Conservation (phyloP, 37 sponge, comb jelly and placozoan species). For the Chondrilla cf. caribensis region DNA sequence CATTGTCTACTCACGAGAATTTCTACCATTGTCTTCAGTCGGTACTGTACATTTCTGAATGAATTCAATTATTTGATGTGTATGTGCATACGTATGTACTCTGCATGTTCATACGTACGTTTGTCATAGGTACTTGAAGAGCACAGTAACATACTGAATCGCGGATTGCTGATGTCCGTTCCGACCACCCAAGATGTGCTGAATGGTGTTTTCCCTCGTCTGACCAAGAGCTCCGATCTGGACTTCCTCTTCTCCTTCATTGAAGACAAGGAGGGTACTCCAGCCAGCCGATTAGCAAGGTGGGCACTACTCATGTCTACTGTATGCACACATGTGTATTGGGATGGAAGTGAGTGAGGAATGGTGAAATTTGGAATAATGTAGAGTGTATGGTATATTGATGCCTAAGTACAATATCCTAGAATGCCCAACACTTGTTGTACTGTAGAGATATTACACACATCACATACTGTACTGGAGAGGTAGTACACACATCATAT, state of each 20-base stretch:
- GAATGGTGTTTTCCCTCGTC: slow-evolving; percentile 48
- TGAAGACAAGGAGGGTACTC: slow-evolving; percentile 57
- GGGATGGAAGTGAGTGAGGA: no score
- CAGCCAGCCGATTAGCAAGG: slow-evolving; percentile 89
- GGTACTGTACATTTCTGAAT: background rate
- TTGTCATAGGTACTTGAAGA: slow-evolving; percentile 47
- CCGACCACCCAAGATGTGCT: slow-evolving; percentile 62
- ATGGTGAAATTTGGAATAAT: no score
- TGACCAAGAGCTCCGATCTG: slow-evolving; percentile 37
- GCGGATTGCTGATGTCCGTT: slow-evolving; percentile 63
- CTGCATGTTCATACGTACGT: background rate
- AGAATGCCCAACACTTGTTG: no score
- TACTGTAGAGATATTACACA: no score
- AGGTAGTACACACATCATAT: no score
- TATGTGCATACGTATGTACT: background rate
- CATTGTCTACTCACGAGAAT: no score
- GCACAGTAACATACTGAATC: slow-evolving; percentile 53
- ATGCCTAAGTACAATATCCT: no score
- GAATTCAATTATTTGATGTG: background rate
- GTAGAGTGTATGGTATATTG: no score
- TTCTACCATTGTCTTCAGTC: no score
- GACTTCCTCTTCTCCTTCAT: slow-evolving; percentile 86
- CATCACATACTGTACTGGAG: no score
- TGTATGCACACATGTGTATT: no score
- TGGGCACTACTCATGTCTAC: slow-evolving; percentile 32